Base-by-base conservation (phyloP, 2,113 vertebrate genomes). In the Mustela lutreola region DNA sequence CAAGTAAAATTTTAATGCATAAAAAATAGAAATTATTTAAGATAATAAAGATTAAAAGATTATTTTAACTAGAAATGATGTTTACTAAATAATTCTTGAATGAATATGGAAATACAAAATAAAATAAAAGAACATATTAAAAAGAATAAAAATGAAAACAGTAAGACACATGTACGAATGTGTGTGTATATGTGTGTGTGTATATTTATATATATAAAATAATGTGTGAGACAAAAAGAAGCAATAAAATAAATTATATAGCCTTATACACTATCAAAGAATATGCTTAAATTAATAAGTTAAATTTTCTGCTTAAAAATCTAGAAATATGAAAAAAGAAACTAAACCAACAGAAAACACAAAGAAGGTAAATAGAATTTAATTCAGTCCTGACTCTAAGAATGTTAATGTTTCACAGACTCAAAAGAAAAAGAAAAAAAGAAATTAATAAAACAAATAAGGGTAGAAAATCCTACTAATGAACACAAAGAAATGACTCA, bases 71-170 rank as follows among this genome's bases (percentile, higher is more conserved):
- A 9, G 24, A 94, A 89, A 75, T 89, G 89, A 65, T 26, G 78
- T 82, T 71, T 45, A 31, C 62, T 80, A 93, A 80, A 39, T 45
- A 65, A 85, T 19, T 75, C 22, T 60, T 45, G 9, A 76, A 9
- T 63, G 26, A 89, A 65, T 84, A 36, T 48, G 15, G 14, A 73
- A 94, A 84, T 48, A 83, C 0, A 63, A 63, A 58, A 53, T 15
- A 84, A 76, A 71, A 67, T 39, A 26, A 53, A 80, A 53, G 14
- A 83, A 89, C 48, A 80, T 92, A 7, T 76, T 89, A 48, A 56
- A 93, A 84, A 8, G 22, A 95, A 88, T 91, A 31, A 87, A 62
- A 84, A 88, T 67, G 18, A 56, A 89, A 48, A 82, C 3, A 82
- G 21, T 33, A 48, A 80, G 3, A 48, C 5, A 67, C 75, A 70